Conservation (phyloP, 2,113 vertebrate genomes). For the Carlito syrichta region DNA sequence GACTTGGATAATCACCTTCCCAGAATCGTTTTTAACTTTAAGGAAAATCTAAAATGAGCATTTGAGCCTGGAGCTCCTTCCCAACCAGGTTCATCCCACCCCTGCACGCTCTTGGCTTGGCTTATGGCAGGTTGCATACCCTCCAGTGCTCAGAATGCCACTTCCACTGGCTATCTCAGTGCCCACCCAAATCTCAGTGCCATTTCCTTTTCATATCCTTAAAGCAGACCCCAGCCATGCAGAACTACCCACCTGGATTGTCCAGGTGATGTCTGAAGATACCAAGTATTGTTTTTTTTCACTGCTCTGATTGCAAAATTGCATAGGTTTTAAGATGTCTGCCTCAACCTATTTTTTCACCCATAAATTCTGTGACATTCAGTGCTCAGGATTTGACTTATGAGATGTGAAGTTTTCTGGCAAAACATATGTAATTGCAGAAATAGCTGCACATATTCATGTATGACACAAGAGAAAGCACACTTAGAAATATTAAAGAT, state of each 20-base stretch:
- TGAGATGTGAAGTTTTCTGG: not conserved
- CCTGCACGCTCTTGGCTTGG: not conserved
- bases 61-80: not conserved
- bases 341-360: not conserved
- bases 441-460: not conserved
- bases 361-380: not conserved
- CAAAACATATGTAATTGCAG: not conserved
- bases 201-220: not conserved
- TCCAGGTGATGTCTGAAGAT: not conserved
- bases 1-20: too few relatives aligned
- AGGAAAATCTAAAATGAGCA: not conserved
- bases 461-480: not conserved
- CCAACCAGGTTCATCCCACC: not conserved
- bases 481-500: not conserved
- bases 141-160: not conserved
- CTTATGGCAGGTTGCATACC: not conserved
- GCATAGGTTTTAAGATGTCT: not conserved
- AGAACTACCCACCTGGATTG: too few relatives aligned
- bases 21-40: not conserved
- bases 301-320: not conserved
- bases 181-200: too few relatives aligned
- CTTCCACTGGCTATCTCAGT: not conserved
- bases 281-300: not conserved
- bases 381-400: not conserved
- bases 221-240: not conserved